Conservation (phyloP, 2,113 vertebrate species). For the Pyxicephalus adspersus region DNA sequence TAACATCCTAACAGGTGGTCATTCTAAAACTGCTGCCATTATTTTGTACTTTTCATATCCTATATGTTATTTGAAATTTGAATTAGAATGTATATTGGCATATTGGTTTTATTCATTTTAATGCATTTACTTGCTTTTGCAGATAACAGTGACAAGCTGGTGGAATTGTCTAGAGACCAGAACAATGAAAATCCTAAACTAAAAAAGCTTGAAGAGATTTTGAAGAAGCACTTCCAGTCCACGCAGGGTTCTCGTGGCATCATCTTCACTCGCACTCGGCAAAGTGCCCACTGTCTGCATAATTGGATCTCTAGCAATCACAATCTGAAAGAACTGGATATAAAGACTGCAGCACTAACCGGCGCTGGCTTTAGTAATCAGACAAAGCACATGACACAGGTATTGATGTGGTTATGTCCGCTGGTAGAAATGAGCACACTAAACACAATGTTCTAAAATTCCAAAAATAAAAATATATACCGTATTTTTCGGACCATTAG, state of each 20-base stretch:
- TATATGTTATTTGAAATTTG: not conserved
- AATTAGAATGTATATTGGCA: not conserved
- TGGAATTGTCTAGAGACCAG: constrained; percentile 52
- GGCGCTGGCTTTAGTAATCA: constrained; percentile 78
- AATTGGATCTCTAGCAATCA: constrained; percentile 78
- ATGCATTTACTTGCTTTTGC: not conserved
- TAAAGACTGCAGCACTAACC: constrained; percentile 74
- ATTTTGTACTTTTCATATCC: no score
- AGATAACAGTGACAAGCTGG: constrained; percentile 65
- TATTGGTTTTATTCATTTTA: not conserved
- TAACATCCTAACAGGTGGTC: no score
- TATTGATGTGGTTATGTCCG: constrained; percentile 54
- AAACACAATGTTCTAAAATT: no score
- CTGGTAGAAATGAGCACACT: no score
- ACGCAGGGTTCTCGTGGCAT: constrained; percentile 71
- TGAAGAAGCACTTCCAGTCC: constrained; percentile 73
- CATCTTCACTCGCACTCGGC: constrained; percentile 83
- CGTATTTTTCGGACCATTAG: no score
- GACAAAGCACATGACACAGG: constrained; percentile 86
- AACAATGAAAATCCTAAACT: constrained; percentile 84
- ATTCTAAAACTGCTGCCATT: no score
- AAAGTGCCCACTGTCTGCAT: constrained; percentile 76
- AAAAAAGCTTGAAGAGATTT: constrained; percentile 73
- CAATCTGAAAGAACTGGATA: constrained; percentile 57
- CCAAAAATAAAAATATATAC: no score